These are phyloP conservation scores for Delia radicum DNA, from an alignment of 1,140 invertebrate species.

Conservation along the genomic window DNA sequence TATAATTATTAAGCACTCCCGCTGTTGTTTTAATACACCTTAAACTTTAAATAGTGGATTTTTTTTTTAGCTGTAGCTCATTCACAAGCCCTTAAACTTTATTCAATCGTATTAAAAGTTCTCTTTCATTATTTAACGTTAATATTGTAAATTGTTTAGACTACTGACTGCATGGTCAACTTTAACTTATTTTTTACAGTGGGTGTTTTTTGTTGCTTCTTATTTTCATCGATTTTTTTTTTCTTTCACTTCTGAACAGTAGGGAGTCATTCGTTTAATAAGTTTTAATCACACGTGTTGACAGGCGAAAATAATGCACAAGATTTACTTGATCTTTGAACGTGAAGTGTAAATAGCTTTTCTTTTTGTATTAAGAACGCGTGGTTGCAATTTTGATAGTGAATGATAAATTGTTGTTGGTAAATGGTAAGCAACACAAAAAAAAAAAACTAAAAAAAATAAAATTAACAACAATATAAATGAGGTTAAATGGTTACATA, in stretches of 20 bases:
- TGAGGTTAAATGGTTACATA: not conserved
- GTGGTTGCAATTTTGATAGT: not conserved
- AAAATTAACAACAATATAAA: too few relatives aligned
- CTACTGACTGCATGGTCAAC: not conserved
- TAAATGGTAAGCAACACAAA: not conserved
- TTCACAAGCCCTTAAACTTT: not conserved
- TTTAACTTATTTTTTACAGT: not conserved
- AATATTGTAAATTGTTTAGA: constrained; percentile 2
- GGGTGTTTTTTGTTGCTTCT: constrained; percentile 9
- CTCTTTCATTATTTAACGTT: not conserved
- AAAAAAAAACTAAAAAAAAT: not conserved
- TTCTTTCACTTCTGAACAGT: not conserved
- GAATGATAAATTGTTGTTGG: constrained; percentile 1
- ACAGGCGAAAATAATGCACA: constrained; percentile 9
- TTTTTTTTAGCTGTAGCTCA: not conserved
- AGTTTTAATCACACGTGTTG: constrained; percentile 20
- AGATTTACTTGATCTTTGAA: constrained; percentile 1
- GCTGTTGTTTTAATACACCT: constrained; percentile 18
- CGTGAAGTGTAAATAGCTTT: constrained; percentile 6
- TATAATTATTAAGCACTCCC: constrained; percentile 16
- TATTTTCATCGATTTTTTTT: not conserved
- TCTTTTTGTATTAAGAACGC: not conserved
- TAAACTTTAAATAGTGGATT: not conserved
- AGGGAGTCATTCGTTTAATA: constrained; percentile 17
- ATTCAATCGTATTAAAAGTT: not conserved